Evolutionary conservation across 2,888 invertebrate genomes (phyloP).

Genomic region (Acanthococcus lagerstroemiae): DNA sequence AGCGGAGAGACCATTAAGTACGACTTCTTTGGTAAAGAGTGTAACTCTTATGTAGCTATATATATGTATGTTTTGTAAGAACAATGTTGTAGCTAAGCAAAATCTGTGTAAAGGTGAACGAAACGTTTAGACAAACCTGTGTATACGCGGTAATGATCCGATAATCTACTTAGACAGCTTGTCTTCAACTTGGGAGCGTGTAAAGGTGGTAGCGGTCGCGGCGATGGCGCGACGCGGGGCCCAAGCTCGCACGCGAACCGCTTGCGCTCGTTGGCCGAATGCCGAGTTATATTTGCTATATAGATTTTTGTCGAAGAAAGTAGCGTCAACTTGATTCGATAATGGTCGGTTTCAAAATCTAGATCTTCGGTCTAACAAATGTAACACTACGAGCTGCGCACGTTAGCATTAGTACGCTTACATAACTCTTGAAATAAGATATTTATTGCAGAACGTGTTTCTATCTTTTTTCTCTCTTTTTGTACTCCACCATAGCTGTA

Average conservation of each 20-base stretch:
- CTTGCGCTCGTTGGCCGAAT: too few relatives aligned
- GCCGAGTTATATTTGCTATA: conserved; percentile 17
- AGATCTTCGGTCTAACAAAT: conserved; percentile 24
- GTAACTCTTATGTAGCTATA: too few relatives aligned
- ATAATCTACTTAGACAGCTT: conserved; percentile 20
- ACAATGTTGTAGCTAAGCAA: conserved; percentile 13
- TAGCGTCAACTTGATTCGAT: conserved; percentile 26
- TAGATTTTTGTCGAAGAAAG: conserved; percentile 18
- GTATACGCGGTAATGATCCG: conserved; percentile 25
- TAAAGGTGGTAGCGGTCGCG: neutral
- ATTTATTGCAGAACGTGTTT: conserved; percentile 23
- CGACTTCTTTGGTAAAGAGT: conserved; percentile 3
- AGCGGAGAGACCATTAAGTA: neutral
- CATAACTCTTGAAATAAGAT: conserved; percentile 18
- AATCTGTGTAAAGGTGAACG: neutral
- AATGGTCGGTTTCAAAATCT: conserved; percentile 25
- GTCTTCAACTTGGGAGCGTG: neutral
- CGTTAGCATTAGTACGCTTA: conserved; percentile 11
- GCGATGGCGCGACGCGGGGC: neutral
- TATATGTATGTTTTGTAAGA: conserved; percentile 16
- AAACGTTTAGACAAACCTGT: conserved; percentile 16
- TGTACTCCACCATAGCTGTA: too few relatives aligned
- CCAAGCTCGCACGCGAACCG: neutral
- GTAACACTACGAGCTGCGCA: conserved; percentile 22
- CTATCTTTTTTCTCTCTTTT: neutral